Conservation (phyloP, 2,888 invertebrate genomes). For the Drosophila leonis region DNA sequence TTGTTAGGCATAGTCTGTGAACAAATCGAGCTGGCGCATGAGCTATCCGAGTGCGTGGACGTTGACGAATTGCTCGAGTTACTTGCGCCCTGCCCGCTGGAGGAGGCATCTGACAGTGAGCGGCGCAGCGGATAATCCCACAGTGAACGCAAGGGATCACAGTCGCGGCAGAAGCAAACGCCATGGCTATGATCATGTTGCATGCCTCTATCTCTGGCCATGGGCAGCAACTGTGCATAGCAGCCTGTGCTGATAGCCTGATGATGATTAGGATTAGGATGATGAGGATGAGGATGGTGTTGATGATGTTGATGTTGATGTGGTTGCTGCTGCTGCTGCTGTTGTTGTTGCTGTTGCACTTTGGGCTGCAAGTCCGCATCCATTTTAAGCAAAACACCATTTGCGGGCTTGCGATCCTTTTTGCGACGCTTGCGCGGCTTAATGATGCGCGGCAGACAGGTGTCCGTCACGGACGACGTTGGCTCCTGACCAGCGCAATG, state of each 20-base stretch:
- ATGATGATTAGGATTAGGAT: background rate
- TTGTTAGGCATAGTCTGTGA: constrained; percentile 46
- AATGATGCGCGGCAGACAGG: constrained; percentile 94
- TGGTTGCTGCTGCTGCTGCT: background rate
- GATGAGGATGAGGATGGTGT: background rate
- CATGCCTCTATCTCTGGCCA: constrained; percentile 23
- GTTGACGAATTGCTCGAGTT: constrained; percentile 65
- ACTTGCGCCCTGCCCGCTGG: constrained; percentile 69
- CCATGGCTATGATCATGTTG: constrained; percentile 74
- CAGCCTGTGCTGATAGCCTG: background rate
- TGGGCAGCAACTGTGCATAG: constrained; percentile 42
- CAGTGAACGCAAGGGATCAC: constrained; percentile 84
- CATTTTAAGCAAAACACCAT: constrained; percentile 83
- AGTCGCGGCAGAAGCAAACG: constrained; percentile 80
- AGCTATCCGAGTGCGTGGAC: constrained; percentile 69
- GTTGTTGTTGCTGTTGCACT: constrained; percentile 32
- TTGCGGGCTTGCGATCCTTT: constrained; percentile 93
- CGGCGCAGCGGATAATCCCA: constrained; percentile 85
- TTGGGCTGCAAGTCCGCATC: constrained; percentile 66
- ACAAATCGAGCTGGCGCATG: constrained; percentile 65
- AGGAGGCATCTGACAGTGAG: constrained; percentile 84
- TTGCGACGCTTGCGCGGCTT: constrained; percentile 95
- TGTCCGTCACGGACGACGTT: constrained; percentile 86
- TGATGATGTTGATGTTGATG: background rate
- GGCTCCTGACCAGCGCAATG: constrained; percentile 25